Evolutionary conservation across 2,797 vertebrate genomes (phyloP).

Genomic region (Perodicticus potto): DNA sequence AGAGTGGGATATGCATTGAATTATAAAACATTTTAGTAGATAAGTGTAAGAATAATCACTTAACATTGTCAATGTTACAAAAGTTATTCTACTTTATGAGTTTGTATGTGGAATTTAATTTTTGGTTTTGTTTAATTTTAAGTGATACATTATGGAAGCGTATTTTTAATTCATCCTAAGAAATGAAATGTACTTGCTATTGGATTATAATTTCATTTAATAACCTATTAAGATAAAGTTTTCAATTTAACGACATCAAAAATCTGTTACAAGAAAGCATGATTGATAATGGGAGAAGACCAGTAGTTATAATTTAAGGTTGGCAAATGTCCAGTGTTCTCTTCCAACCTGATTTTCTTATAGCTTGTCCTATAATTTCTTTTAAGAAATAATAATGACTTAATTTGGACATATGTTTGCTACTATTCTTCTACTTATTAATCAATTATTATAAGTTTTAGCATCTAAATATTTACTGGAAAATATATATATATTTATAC

Average conservation of each 20-base stretch:
- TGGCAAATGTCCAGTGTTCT: background rate
- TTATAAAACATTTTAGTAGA: constrained; percentile 4
- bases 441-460: constrained; percentile 26
- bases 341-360: background rate
- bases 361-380: constrained; percentile 18
- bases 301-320: constrained; percentile 37
- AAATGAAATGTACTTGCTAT: constrained; percentile 40
- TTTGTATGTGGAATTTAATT: constrained; percentile 39
- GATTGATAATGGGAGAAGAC: background rate
- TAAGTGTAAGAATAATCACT: background rate
- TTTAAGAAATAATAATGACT: constrained; percentile 22
- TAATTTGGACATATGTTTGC: background rate
- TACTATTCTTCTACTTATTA: constrained; percentile 33
- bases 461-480: background rate
- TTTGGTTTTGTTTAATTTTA: constrained; percentile 46
- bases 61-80: constrained; percentile 25
- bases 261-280: background rate
- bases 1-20: background rate
- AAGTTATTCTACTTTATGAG: constrained; percentile 50
- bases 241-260: background rate
- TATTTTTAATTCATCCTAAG: constrained; percentile 48
- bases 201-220: constrained; percentile 33
- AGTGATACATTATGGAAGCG: constrained; percentile 7
- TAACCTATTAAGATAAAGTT: background rate
- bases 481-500: background rate